Conservation (phyloP, 2,888 invertebrate species). For the Plagodis pulveraria region DNA sequence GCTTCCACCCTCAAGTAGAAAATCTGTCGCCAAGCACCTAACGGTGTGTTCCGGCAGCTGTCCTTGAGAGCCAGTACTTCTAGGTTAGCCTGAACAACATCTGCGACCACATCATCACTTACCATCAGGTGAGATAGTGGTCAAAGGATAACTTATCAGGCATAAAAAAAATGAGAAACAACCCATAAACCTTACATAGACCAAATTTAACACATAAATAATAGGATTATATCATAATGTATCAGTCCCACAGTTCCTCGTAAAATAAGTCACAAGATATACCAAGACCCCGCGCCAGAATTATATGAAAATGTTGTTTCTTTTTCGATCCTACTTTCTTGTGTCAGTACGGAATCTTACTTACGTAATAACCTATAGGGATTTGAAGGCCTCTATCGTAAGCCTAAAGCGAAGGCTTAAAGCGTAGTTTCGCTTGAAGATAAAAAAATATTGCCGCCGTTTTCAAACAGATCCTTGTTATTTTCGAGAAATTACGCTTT, state of each 20-base stretch:
- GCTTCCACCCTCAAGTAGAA: no score
- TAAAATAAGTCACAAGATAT: no score
- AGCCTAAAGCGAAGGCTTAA: slow-evolving; percentile 4
- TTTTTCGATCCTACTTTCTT: background rate
- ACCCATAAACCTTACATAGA: background rate
- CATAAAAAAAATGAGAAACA: no score
- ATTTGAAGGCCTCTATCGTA: slow-evolving; percentile 8
- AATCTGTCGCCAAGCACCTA: no score
- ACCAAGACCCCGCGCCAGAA: no score
- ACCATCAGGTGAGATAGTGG: no score
- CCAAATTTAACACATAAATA: background rate
- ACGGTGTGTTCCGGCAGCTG: no score
- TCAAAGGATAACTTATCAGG: no score
- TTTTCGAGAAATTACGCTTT: slow-evolving; percentile 3
- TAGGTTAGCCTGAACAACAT: no score
- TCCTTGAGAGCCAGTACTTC: no score
- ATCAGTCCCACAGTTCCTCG: no score
- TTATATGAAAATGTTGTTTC: background rate
- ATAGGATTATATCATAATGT: background rate
- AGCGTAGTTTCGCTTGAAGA: slow-evolving; percentile 10
- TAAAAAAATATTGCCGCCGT: slow-evolving; percentile 18
- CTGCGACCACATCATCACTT: no score
- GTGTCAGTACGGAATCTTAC: background rate
- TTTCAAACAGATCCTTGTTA: slow-evolving; percentile 13
- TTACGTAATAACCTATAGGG: slow-evolving; percentile 16